Evolutionary conservation across 2,797 vertebrate species (phyloP).

Genomic region (Microctenopoma lineatum): DNA sequence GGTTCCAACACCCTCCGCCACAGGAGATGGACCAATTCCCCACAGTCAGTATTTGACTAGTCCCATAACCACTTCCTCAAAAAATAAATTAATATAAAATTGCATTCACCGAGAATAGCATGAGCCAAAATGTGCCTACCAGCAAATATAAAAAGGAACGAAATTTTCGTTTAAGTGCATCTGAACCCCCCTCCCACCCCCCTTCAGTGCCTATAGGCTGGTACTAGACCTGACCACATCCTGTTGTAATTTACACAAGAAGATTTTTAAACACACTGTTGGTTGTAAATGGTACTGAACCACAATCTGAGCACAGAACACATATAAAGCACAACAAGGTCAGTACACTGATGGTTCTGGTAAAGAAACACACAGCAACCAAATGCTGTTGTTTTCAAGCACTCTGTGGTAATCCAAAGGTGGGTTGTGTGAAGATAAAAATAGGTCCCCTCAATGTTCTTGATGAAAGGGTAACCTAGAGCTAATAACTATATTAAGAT

Average conservation of each 20-base stretch:
- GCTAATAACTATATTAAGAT: slow-evolving; percentile 18
- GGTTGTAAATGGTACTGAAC: slow-evolving; percentile 18
- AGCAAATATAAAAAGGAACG: background rate
- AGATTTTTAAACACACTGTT: slow-evolving; percentile 12
- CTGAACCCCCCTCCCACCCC: too few species aligned
- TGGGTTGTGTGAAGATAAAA: slow-evolving; percentile 54
- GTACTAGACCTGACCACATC: background rate
- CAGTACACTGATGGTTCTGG: slow-evolving; percentile 11
- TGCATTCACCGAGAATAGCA: background rate
- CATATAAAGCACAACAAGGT: slow-evolving; percentile 43
- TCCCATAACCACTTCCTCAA: background rate
- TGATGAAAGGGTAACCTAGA: slow-evolving; percentile 34
- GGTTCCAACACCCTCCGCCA: slow-evolving; percentile 16
- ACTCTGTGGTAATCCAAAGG: slow-evolving; percentile 50
- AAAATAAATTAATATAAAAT: too few species aligned
- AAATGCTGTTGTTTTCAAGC: slow-evolving; percentile 45
- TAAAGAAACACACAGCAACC: slow-evolving; percentile 14
- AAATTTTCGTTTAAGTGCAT: background rate
- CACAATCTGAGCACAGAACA: slow-evolving; percentile 8
- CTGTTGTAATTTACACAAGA: background rate
- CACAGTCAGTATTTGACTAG: slow-evolving; percentile 3
- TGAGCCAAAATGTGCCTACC: background rate
- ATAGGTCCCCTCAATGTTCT: slow-evolving; percentile 29
- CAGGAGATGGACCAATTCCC: slow-evolving; percentile 1
- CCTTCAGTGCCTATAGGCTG: background rate